These are phyloP conservation scores for Cotesia typhae DNA, from an alignment of 1,140 invertebrate species.

Conservation along the genomic window DNA sequence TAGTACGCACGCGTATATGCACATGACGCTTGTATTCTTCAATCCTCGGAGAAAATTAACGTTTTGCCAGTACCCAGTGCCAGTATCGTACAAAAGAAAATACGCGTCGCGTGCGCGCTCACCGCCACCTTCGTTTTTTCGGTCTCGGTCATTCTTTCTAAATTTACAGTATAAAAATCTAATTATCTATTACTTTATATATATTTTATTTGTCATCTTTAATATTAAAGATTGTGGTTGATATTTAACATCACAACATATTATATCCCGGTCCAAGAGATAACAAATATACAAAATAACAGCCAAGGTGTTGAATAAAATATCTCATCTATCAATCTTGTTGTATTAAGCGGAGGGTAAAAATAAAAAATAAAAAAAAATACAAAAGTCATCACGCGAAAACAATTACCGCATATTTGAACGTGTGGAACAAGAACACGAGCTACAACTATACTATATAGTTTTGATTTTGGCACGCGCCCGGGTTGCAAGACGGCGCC, in stretches of 20 bases:
- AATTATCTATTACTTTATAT: conserved; percentile 4
- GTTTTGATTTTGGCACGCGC: conserved; percentile 33
- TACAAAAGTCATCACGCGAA: background rate
- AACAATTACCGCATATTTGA: background rate
- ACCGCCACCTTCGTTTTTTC: conserved; percentile 22
- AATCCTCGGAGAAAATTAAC: conserved; percentile 28
- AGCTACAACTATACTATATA: background rate
- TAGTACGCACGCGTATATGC: conserved; percentile 40
- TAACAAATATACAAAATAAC: too few species aligned
- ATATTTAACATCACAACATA: background rate
- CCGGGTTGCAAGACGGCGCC: conserved; percentile 27
- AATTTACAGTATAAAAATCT: conserved; percentile 17
- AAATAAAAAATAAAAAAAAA: background rate
- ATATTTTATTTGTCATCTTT: conserved; percentile 4
- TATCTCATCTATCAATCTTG: too few species aligned
- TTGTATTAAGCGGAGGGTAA: too few species aligned
- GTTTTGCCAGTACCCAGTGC: conserved; percentile 1
- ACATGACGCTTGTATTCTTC: conserved; percentile 31
- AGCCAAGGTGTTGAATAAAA: too few species aligned
- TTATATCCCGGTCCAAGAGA: too few species aligned
- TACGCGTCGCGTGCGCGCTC: conserved; percentile 23
- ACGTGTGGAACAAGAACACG: background rate
- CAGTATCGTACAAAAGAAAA: conserved; percentile 34
- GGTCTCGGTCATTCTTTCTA: conserved; percentile 39
- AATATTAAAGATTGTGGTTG: background rate